Conservation (phyloP, 2,797 vertebrate species). For the Psittacula echo region DNA sequence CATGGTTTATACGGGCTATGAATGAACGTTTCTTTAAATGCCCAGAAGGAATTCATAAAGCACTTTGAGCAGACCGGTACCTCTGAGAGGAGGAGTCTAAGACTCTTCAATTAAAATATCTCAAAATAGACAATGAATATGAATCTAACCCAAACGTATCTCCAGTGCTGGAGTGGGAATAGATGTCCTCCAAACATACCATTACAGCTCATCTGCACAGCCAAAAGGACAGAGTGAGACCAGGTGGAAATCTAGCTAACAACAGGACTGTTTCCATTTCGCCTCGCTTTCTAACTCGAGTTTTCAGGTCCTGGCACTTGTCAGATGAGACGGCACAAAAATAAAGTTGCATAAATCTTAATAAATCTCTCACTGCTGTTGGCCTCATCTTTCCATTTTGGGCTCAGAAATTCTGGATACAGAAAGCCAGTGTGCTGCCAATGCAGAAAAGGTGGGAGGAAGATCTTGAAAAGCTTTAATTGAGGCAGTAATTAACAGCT, state of each 20-base stretch:
- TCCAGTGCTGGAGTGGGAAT: constrained; percentile 1
- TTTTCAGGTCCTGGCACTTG: background rate
- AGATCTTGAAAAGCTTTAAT: constrained; percentile 25
- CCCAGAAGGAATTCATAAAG: constrained; percentile 40
- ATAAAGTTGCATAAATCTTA: background rate
- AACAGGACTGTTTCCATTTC: background rate
- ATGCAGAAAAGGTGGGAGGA: constrained; percentile 7
- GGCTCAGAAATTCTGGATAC: background rate
- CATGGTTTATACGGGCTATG: background rate
- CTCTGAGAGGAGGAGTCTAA: constrained; percentile 40
- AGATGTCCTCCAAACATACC: background rate
- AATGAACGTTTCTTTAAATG: constrained; percentile 23
- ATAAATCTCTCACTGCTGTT: background rate
- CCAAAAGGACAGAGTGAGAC: background rate
- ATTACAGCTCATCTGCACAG: background rate
- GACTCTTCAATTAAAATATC: constrained; percentile 51
- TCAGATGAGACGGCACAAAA: background rate
- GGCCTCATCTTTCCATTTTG: background rate
- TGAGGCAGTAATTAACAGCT: constrained; percentile 31
- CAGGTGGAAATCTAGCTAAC: background rate
- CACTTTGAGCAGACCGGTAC: constrained; percentile 26
- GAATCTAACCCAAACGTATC: background rate
- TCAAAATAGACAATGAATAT: constrained; percentile 43
- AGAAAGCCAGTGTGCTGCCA: constrained; percentile 9
- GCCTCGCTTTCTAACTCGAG: background rate